Base-by-base conservation (phyloP, 2,113 vertebrate species). In the human (Homo sapiens) region DNA sequence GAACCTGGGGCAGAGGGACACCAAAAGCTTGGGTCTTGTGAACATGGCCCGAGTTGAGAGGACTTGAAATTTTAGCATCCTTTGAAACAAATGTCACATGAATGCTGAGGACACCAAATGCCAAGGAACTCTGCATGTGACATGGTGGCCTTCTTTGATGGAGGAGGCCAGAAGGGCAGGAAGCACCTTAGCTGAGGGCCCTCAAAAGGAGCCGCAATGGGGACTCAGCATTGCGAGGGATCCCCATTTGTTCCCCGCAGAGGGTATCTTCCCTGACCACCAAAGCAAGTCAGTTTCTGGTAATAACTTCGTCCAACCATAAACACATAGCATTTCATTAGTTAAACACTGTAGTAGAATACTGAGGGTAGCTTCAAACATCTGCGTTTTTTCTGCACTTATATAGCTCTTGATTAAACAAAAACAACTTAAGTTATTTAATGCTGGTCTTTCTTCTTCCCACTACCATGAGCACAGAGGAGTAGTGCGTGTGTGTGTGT, bases 401-500 rank as follows among this genome's bases (percentile, higher is more conserved):
- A 27, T 38, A 35, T 14, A 78, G 40, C 27, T 66, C 5, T 82
- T 86, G 40, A 61, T 72, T 92, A 55, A 85, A 35, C n/a, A 87
- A 86, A 59, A 79, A 30, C 23, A 43, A 17, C 22, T 0, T 23
- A 27, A n/a, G 22, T 78, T 94, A 86, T 20, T 59, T 50, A 85
- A 83, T 68, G 13, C 27, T 50, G 38, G 13, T n/a, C 20, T 90
- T 90, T 80, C 48, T 89, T 88, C 89, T 70, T 81, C 57, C 43
- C 43, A 48, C 30, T 7, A 14, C 50, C 40, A 22, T 43, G 25
- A 75, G 23, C 55, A 48, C 23, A 59, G 17, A 86, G 30, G 20
- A 86, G 8, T 5, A 1, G 8, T 30, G 25, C n/a, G n/a, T 50
- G 45, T 30, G 8, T 30, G 0, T 3, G 1, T 8, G 40, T 9